phyloP scores from a whole-genome alignment of 2,888 invertebrate genomes.

The Cordilura impudica region DNA sequence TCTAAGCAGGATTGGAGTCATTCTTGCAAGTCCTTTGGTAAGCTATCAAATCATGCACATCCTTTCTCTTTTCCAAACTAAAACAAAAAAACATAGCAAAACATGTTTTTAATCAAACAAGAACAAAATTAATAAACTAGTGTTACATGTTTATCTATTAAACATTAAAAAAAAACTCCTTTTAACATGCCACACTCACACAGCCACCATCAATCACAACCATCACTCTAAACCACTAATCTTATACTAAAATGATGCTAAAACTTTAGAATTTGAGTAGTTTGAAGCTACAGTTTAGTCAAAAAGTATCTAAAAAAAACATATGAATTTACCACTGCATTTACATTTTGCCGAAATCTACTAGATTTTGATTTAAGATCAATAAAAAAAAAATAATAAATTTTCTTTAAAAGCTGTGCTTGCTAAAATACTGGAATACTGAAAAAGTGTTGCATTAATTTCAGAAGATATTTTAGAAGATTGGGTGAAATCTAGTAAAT shows the following conservation, averaged over 20 bases:
- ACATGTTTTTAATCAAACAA: conserved; percentile 1
- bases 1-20: conserved; percentile 97
- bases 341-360: conserved; percentile 22
- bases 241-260: conserved; percentile 1
- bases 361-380: conserved; percentile 5
- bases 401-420: conserved; percentile 17
- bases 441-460: too few relatives aligned
- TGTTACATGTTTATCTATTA: not conserved
- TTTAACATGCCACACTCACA: not conserved
- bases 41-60: conserved; percentile 80
- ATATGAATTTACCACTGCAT: conserved; percentile 27
- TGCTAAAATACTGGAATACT: too few relatives aligned
- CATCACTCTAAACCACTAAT: conserved; percentile 18
- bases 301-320: not conserved
- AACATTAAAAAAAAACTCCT: not conserved
- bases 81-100: conserved; percentile 22
- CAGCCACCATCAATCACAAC: not conserved
- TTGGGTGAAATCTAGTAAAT: too few relatives aligned
- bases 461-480: too few relatives aligned
- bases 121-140: not conserved
- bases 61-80: conserved; percentile 55
- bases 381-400: too few relatives aligned
- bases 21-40: conserved; percentile 97
- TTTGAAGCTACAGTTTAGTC: conserved; percentile 18
- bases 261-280: conserved; percentile 28